Evolutionary conservation across 2,797 vertebrate genomes (phyloP).

Genomic region (Cyclura pinguis): DNA sequence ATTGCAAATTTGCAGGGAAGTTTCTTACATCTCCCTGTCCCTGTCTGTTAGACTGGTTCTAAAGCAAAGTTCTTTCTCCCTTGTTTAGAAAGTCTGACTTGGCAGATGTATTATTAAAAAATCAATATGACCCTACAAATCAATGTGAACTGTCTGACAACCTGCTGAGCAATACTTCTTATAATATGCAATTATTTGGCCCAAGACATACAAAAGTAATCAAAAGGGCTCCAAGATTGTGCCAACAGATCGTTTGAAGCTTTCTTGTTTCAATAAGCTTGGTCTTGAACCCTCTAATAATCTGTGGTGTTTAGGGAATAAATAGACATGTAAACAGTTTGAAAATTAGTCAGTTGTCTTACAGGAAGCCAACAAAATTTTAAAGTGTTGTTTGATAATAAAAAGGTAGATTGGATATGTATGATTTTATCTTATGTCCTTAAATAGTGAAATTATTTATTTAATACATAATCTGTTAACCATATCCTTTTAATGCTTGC

Average conservation of each 20-base stretch:
- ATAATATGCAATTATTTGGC: conserved; percentile 29
- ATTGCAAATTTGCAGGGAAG: not conserved
- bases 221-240: conserved; percentile 22
- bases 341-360: conserved; percentile 38
- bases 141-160: conserved; percentile 27
- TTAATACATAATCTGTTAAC: not conserved
- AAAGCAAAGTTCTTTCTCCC: rapidly evolving
- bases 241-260: not conserved
- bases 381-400: conserved; percentile 7
- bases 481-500: not conserved
- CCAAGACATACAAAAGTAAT: conserved; percentile 19
- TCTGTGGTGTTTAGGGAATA: conserved; percentile 41
- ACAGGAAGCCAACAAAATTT: conserved; percentile 23
- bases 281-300: conserved; percentile 7
- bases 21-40: not conserved
- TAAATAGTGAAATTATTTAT: not conserved
- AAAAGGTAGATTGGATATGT: not conserved
- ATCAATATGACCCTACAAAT: conserved; percentile 41
- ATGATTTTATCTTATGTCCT: conserved; percentile 2
- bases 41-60: not conserved
- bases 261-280: conserved; percentile 6
- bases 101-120: conserved; percentile 35
- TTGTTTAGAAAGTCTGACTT: not conserved
- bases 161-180: conserved; percentile 1
- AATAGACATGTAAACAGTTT: conserved; percentile 19